phyloP scores from a whole-genome alignment of 2,888 invertebrate genomes.

The Calliopum simillimum region DNA sequence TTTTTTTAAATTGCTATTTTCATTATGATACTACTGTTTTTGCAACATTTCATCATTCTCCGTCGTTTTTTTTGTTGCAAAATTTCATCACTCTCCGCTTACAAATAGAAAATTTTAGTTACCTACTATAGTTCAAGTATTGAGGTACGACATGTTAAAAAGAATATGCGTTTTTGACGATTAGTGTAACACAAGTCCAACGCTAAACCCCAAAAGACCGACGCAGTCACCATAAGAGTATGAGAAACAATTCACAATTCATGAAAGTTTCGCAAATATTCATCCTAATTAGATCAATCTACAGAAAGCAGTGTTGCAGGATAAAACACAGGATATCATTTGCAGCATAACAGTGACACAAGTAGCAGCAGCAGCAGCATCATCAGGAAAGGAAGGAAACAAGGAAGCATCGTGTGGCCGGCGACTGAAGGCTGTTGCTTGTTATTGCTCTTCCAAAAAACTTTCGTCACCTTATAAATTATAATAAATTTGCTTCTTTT shows the following conservation, averaged over 20 bases:
- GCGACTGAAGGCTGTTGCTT: background rate
- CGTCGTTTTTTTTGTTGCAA: too few relatives aligned
- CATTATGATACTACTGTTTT: too few relatives aligned
- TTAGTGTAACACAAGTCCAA: too few relatives aligned
- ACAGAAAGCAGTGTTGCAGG: conserved; percentile 6
- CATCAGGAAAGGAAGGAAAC: conserved; percentile 24
- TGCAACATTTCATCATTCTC: too few relatives aligned
- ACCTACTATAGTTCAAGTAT: too few relatives aligned
- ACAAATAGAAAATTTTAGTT: too few relatives aligned
- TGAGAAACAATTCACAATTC: background rate
- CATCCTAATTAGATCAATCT: conserved; percentile 32
- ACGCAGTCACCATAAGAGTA: background rate
- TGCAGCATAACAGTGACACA: conserved; percentile 15
- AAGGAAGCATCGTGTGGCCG: background rate
- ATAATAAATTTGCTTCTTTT: conserved; percentile 25
- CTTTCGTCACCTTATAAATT: conserved; percentile 31
- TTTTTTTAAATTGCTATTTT: too few relatives aligned
- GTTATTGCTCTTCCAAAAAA: conserved; percentile 6
- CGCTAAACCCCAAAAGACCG: too few relatives aligned
- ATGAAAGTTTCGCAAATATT: conserved; percentile 26
- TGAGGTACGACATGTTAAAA: too few relatives aligned
- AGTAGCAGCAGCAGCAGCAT: background rate
- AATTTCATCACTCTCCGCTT: too few relatives aligned
- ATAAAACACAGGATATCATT: conserved; percentile 31
- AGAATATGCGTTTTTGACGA: too few relatives aligned